Conservation (phyloP, 2,797 vertebrate species). For the Hephaestus fuliginosus region DNA sequence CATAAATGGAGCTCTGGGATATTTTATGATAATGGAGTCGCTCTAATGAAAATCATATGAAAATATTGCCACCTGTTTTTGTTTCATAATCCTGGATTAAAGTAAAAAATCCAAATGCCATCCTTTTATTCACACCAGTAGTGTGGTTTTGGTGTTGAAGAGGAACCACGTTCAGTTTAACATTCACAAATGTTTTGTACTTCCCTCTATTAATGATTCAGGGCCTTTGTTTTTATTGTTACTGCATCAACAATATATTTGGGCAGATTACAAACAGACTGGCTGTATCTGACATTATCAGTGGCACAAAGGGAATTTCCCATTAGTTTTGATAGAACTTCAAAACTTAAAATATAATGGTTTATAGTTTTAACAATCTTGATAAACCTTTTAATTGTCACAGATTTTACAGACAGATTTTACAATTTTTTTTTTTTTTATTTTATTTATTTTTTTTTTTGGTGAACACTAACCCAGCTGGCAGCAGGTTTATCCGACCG, state of each 20-base stretch:
- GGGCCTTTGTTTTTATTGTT: constrained; percentile 9
- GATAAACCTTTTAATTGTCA: background rate
- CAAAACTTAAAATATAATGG: background rate
- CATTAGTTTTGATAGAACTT: background rate
- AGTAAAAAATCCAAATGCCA: background rate
- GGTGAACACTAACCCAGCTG: no score
- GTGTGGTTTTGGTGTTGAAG: constrained; percentile 13
- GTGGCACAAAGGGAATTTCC: background rate
- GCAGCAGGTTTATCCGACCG: constrained; percentile 14
- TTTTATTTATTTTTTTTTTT: background rate
- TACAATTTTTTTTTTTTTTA: background rate
- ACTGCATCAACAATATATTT: background rate
- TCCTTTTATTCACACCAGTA: background rate
- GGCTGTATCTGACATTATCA: background rate
- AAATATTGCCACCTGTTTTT: constrained; percentile 47
- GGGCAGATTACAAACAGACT: background rate
- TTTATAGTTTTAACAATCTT: background rate
- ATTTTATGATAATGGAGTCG: constrained; percentile 28
- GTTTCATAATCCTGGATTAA: constrained; percentile 61
- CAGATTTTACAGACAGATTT: background rate
- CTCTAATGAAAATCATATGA: constrained; percentile 39
- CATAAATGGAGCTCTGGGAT: constrained; percentile 39
- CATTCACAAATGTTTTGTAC: constrained; percentile 9
- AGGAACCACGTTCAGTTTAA: background rate
- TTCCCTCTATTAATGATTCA: background rate